phyloP scores from a whole-genome alignment of 2,888 invertebrate genomes.

The Cacoxenus indagator region DNA sequence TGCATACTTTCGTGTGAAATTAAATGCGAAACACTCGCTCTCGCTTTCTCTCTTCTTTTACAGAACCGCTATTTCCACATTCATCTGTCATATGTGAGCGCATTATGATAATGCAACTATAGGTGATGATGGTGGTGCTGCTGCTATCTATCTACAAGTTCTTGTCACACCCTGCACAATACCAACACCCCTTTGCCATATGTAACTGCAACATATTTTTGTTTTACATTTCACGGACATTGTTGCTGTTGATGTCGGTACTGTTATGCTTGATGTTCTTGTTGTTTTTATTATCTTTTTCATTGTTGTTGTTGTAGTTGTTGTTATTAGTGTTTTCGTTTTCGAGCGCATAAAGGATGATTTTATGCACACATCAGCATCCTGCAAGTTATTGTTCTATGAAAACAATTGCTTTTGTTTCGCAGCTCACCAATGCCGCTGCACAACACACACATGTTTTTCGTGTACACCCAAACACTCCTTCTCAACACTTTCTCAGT shows the following conservation, averaged over 20 bases:
- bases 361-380: slow-evolving; percentile 64
- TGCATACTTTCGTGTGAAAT: background rate
- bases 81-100: slow-evolving; percentile 41
- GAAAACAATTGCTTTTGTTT: slow-evolving; percentile 56
- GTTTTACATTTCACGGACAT: slow-evolving; percentile 66
- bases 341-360: slow-evolving; percentile 54
- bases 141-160: slow-evolving; percentile 1
- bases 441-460: background rate
- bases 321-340: background rate
- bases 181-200: background rate
- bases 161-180: background rate
- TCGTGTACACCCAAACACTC: slow-evolving; percentile 4
- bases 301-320: background rate
- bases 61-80: background rate
- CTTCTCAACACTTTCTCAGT: background rate
- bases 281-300: background rate
- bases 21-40: slow-evolving; percentile 42
- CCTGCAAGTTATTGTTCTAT: slow-evolving; percentile 62
- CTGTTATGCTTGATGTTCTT: background rate
- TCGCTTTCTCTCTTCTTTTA: slow-evolving; percentile 39
- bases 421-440: slow-evolving; percentile 32
- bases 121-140: too few species aligned
- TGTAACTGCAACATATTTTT: slow-evolving; percentile 47
- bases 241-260: slow-evolving; percentile 40
- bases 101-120: slow-evolving; percentile 58